Conservation (phyloP, 1,140 invertebrate species). For the Pseudomyrmex sp. region DNA sequence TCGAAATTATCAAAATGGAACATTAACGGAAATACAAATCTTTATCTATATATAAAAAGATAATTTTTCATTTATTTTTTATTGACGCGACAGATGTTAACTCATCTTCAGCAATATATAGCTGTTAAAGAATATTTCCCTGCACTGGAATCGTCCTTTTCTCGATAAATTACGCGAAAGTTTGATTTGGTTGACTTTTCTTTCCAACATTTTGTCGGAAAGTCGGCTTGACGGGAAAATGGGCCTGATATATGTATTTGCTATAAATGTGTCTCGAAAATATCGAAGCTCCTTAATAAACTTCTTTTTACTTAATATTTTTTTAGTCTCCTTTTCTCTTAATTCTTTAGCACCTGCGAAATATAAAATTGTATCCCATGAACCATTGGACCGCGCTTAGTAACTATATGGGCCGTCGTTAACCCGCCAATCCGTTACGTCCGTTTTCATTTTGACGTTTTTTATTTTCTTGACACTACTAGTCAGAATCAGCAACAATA, state of each 20-base stretch:
- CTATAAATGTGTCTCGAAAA: conserved; percentile 79
- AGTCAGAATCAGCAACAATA: background rate
- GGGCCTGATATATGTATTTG: conserved; percentile 75
- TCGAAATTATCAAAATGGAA: conserved; percentile 51
- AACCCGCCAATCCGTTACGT: conserved; percentile 62
- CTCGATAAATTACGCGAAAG: conserved; percentile 29
- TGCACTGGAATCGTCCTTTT: background rate
- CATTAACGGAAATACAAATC: background rate
- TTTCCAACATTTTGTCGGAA: background rate
- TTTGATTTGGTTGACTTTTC: background rate
- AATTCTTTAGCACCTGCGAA: conserved; percentile 67
- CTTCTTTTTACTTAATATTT: conserved; percentile 63
- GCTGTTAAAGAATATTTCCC: background rate
- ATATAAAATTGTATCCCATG: conserved; percentile 84
- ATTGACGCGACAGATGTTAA: background rate
- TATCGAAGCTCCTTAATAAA: conserved; percentile 75
- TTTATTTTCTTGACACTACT: conserved; percentile 4
- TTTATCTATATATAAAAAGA: conserved; percentile 14
- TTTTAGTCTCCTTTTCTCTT: conserved; percentile 56
- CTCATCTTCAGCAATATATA: background rate
- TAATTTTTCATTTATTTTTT: conserved; percentile 1
- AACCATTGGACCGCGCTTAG: conserved; percentile 83
- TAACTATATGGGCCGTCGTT: conserved; percentile 63
- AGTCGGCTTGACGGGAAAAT: conserved; percentile 58
- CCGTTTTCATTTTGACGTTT: conserved; percentile 9